phyloP scores from a whole-genome alignment of 2,797 vertebrate genomes.

The Carapus acus region DNA sequence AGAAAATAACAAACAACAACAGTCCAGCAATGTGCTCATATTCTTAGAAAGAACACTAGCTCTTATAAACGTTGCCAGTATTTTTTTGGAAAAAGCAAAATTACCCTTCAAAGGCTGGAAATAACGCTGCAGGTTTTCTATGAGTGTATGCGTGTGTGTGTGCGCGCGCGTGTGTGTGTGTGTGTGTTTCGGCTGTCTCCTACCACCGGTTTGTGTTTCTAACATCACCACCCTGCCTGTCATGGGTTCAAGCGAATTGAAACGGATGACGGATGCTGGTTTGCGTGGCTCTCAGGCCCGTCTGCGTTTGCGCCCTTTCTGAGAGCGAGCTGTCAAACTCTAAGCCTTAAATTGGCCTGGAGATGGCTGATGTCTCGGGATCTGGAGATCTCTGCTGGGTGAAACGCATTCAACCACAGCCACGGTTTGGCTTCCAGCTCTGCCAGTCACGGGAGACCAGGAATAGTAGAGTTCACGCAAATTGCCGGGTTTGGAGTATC shows the following conservation, averaged over 20 bases:
- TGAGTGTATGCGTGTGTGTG: background rate
- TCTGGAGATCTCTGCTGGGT: constrained; percentile 25
- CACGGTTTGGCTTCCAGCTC: constrained; percentile 21
- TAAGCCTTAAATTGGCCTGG: constrained; percentile 24
- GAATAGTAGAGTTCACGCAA: constrained; percentile 28
- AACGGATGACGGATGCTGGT: constrained; percentile 7
- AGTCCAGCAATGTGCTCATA: too few relatives aligned
- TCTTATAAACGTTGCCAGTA: too few relatives aligned
- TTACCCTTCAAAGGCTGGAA: too few relatives aligned
- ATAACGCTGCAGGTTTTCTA: background rate
- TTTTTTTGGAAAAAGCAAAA: too few relatives aligned
- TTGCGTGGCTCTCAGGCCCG: constrained; percentile 24
- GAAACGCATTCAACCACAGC: constrained; percentile 31
- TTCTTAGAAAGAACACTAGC: too few relatives aligned
- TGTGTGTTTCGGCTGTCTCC: background rate
- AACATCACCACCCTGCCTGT: constrained; percentile 8
- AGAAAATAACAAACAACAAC: too few relatives aligned
- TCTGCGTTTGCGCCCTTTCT: constrained; percentile 18
- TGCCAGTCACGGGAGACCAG: constrained; percentile 44
- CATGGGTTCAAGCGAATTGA: constrained; percentile 4
- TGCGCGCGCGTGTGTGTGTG: background rate
- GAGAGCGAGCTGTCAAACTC: constrained; percentile 36
- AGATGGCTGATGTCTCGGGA: constrained; percentile 23
- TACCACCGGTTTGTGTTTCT: background rate
- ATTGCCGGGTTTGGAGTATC: constrained; percentile 36